A percentile compares a stretch with the other conserved stretches of the same genome.
phyloP scores from a whole-genome alignment of 2,113 vertebrate genomes.

The Egretta garzetta region DNA sequence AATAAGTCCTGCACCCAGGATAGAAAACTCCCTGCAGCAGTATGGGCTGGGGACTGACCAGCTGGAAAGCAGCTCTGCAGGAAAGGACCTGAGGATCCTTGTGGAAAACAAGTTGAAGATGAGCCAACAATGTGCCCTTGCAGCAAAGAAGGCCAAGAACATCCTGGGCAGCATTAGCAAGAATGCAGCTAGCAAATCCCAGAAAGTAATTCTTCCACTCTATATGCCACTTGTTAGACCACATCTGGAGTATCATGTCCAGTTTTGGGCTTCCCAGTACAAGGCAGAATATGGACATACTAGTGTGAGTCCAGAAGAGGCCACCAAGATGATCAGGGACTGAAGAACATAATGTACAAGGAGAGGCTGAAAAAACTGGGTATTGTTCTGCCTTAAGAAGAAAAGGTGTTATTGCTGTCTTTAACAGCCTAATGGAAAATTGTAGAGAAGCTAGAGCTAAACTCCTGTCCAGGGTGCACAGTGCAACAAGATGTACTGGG shows the following conservation, averaged over 20 bases:
- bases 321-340: not conserved
- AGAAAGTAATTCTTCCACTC: too few relatives aligned
- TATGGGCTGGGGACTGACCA: not conserved
- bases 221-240: too few relatives aligned
- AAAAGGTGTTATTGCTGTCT: not conserved
- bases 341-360: not conserved
- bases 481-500: not conserved
- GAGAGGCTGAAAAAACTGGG: accelerated
- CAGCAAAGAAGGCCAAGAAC: not conserved
- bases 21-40: not conserved
- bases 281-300: not conserved
- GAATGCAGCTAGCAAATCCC: too few relatives aligned
- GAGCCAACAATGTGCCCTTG: not conserved
- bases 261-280: not conserved
- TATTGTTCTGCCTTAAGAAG: not conserved
- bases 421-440: not conserved
- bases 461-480: not conserved
- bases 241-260: not conserved
- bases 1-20: not conserved
- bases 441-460: not conserved
- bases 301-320: not conserved
- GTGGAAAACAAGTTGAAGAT: not conserved
- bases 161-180: not conserved
- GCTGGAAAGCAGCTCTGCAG: not conserved
- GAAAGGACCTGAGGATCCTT: not conserved